These are phyloP conservation scores for Prionailurus bengalensis DNA, from an alignment of 2,113 vertebrate species.

Conservation along the genomic window DNA sequence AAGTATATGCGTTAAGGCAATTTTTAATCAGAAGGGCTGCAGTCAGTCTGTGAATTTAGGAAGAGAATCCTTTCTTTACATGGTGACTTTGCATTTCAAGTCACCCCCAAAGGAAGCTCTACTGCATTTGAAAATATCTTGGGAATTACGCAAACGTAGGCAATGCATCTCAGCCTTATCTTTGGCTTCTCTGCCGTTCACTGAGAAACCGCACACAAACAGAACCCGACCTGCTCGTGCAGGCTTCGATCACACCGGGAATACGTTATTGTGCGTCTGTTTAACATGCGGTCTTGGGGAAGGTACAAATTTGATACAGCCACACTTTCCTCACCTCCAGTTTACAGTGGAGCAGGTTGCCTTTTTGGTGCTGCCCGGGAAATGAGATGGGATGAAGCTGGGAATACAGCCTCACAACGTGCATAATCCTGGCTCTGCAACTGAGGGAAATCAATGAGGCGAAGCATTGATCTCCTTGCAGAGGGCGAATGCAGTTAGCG, in stretches of 20 bases:
- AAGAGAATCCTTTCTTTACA: constrained; percentile 78
- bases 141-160: constrained; percentile 73
- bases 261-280: constrained; percentile 72
- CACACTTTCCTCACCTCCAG: constrained; percentile 84
- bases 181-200: constrained; percentile 65
- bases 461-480: constrained; percentile 89
- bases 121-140: constrained; percentile 67
- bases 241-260: constrained; percentile 57
- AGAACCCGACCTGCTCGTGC: constrained; percentile 44
- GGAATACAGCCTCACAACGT: constrained; percentile 85
- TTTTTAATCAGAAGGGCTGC: constrained; percentile 78
- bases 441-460: constrained; percentile 88
- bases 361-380: constrained; percentile 86
- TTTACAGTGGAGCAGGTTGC: constrained; percentile 80
- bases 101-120: constrained; percentile 73
- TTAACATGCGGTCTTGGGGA: constrained; percentile 77
- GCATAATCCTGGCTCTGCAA: constrained; percentile 85
- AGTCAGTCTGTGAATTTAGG: constrained; percentile 74
- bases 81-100: constrained; percentile 73
- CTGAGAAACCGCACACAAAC: constrained; percentile 62
- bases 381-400: constrained; percentile 87
- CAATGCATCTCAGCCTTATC: constrained; percentile 79
- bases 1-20: constrained; percentile 78
- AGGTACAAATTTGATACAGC: constrained; percentile 78
- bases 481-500: constrained; percentile 88